A percentile compares a stretch with the other conserved stretches of the same genome.
Conservation (phyloP, 2,113 vertebrate species). For the Corythoichthys haematopterus region DNA sequence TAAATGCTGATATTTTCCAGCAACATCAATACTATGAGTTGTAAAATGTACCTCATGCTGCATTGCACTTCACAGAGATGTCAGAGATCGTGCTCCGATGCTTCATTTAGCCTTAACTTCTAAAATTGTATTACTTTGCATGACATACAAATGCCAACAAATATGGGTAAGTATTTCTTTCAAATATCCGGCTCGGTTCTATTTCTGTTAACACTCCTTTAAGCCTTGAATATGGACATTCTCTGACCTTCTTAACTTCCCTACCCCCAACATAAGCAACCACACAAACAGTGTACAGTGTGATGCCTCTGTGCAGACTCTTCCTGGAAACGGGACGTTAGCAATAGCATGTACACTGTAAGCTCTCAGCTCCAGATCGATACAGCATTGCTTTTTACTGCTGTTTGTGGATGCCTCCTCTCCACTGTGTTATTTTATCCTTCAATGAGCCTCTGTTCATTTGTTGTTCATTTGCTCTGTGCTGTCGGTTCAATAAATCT, state of each 20-base stretch:
- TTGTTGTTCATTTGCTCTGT: constrained; percentile 66
- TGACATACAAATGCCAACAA: not conserved
- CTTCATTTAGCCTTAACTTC: too few relatives aligned
- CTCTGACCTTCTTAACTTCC: constrained; percentile 14
- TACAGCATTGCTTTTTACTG: constrained; percentile 62
- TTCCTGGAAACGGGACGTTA: constrained; percentile 64
- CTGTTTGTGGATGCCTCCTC: constrained; percentile 62
- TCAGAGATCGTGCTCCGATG: not conserved
- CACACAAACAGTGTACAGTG: constrained; percentile 25
- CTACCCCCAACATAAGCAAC: not conserved
- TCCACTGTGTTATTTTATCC: constrained; percentile 67
- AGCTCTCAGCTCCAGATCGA: constrained; percentile 63
- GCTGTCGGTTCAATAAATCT: constrained; percentile 67
- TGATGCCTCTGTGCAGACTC: constrained; percentile 53
- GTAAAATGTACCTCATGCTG: not conserved
- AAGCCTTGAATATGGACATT: constrained; percentile 20
- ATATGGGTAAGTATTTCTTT: not conserved
- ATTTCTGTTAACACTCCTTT: not conserved
- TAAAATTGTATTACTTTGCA: too few relatives aligned
- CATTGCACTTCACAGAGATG: not conserved
- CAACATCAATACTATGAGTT: too few relatives aligned
- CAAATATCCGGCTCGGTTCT: constrained; percentile 8
- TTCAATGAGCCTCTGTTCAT: constrained; percentile 58
- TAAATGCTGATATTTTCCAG: too few relatives aligned
- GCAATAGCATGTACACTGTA: constrained; percentile 64